Evolutionary conservation across 2,113 vertebrate genomes (phyloP).

Genomic region (Tetrax tetrax): DNA sequence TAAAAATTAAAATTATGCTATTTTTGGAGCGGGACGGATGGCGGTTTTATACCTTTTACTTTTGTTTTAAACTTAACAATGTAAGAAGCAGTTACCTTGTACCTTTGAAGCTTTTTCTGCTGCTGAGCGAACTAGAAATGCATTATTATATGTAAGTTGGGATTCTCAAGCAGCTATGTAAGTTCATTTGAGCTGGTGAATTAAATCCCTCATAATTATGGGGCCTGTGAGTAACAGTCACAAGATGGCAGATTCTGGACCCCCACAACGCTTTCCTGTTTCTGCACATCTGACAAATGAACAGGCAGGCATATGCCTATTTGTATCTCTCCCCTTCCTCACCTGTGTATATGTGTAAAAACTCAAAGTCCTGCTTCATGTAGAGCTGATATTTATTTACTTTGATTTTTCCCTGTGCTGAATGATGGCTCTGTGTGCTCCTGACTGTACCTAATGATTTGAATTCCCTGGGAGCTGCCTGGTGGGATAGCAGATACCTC

Average conservation of each 20-base stretch:
- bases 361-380: background rate
- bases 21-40: background rate
- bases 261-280: background rate
- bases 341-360: background rate
- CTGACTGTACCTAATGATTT: background rate
- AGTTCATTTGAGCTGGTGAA: background rate
- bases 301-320: background rate
- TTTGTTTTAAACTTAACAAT: background rate
- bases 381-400: background rate
- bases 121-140: background rate
- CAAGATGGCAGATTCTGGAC: background rate
- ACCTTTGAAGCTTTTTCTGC: background rate
- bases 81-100: background rate
- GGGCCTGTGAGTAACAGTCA: background rate
- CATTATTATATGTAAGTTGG: background rate
- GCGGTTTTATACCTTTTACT: constrained; percentile 2
- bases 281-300: background rate
- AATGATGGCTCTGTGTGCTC: background rate
- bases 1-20: background rate
- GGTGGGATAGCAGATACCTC: background rate
- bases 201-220: background rate
- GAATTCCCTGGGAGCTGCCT: background rate
- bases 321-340: background rate
- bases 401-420: background rate
- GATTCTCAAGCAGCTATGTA: background rate